Evolutionary conservation across 1,140 invertebrate species (phyloP), one percentile per base, ranked within the genome.

Genomic region (Nomia melanderi): DNA sequence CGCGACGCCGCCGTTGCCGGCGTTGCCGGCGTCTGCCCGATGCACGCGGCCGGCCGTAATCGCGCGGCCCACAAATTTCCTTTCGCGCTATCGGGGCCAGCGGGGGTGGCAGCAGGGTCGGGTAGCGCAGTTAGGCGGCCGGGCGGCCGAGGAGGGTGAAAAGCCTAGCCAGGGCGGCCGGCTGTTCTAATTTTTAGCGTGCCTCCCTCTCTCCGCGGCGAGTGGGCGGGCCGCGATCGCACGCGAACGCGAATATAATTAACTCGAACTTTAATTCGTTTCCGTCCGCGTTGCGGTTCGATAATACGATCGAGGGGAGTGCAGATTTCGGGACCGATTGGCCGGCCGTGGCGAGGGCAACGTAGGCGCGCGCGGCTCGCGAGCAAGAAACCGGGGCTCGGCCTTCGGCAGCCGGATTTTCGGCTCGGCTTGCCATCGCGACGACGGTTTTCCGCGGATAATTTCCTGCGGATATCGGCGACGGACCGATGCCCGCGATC

Each of bases 261-360:
- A 67, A 59, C 65, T 29, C 29, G 31, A 71, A 77, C 41, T 62
- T 71, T 77, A 77, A 77, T 71, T 62, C 66, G 65, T 62, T 77
- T 59, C 29, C 11, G 33, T 59, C 64, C 27, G 5, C 11, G 27
- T 25, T 31, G n/a, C 27, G 39, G 14, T 36, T 50, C 54, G 44
- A 76, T 60, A 41, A 77, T 31, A 25, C 59, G 57, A 77, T 77
- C 50, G 63, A 14, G 27, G 36, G 11, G 57, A 36, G 23, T 17
- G 63, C 53, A 29, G 47, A 70, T 62, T 60, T 76, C 59, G 31
- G 25, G 36, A 12, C 41, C 14, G 56, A 62, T 70, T 27, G 41
- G 14, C 29, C 23, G 23, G 6, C 1, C 12, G n/a, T n/a, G n/a
- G n/a, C n/a, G 14, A 23, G n/a, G 8, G 0, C 41, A 14, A n/a